Base-by-base conservation (phyloP, 1,140 invertebrate species). In the Drosophila pachea region DNA sequence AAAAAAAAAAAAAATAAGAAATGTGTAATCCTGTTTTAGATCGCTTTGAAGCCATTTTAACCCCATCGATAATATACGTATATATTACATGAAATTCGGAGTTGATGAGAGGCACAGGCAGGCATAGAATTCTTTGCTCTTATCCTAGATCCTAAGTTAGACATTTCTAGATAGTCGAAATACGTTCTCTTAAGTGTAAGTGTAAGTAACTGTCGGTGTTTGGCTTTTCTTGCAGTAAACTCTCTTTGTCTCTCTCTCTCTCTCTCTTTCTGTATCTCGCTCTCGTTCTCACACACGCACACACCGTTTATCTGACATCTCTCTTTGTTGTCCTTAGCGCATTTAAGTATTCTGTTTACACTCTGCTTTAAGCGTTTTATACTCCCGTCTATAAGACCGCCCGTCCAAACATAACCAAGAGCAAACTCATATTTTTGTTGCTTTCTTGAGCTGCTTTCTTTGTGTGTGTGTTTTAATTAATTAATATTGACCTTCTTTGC, bases 81-180 rank as follows among this genome's bases (percentile, higher is more conserved):
- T 55, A 55, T 73, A 69, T 84, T 68, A 74, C 60, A 74, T 84
- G 81, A 84, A 84, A 84, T 84, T 84, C 81, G 81, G 81, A 84
- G 81, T 84, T 86, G 74, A 84, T 86, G 77, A 86, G 60, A 56
- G 55, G 62, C 63, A 75, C 45, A 49, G 58, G 58, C 48, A 66
- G 48, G 62, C 33, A 45, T 67, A 52, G 40, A 42, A 43, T n/a
- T 22, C 12, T 60, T 36, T 9, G 32, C 11, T 11, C 35, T 7
- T 52, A 36, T 50, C 0, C n/a, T 53, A 47, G n/a, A 33, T 0
- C 42, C 38, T 82, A 81, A 75, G 62, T 79, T 75, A 78, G 76
- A 33, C 29, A 73, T 22, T 52, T 77, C 8, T 22, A 49, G 73
- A 69, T n/a, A 48, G 53, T 72, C 59, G 2, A 42, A 48, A 58